These are phyloP conservation scores for Echiichthys vipera DNA, from an alignment of 2,797 vertebrate species.

Conservation along the genomic window DNA sequence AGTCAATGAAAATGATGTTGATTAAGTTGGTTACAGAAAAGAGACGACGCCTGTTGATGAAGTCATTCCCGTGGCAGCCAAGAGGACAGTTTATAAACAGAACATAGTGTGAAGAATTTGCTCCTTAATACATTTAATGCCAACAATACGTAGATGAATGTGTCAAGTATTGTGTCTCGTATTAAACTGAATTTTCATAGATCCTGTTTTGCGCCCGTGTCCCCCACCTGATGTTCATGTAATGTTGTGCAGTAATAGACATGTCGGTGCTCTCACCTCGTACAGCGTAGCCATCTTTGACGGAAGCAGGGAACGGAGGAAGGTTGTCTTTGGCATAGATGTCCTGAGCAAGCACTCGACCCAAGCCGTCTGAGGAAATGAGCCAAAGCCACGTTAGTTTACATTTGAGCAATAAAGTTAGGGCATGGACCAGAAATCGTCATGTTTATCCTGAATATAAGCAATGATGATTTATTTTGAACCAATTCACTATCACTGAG, in stretches of 20 bases:
- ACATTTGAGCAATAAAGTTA: neutral
- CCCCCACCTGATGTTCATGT: neutral
- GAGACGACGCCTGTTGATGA: neutral
- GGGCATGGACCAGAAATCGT: too few species aligned
- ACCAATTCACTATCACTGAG: too few species aligned
- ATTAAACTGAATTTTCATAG: neutral
- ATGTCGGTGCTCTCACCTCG: conserved; percentile 86
- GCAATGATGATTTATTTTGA: too few species aligned
- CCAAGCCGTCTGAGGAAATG: conserved; percentile 91
- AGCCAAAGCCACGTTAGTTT: neutral
- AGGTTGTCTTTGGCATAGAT: conserved; percentile 99
- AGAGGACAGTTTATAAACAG: neutral
- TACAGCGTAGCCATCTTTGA: conserved; percentile 98
- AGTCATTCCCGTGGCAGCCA: neutral
- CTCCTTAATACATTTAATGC: neutral
- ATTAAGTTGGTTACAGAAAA: conserved; percentile 30
- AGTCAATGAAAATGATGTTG: conserved; percentile 47
- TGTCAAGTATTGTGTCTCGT: neutral
- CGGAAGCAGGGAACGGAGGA: conserved; percentile 97
- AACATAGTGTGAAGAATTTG: neutral
- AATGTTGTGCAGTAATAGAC: neutral
- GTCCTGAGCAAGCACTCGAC: conserved; percentile 97
- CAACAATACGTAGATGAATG: neutral
- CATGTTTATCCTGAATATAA: too few species aligned
- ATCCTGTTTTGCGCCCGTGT: neutral